Evolutionary conservation across 2,113 vertebrate species (phyloP), one percentile per base, ranked within the genome.

Genomic region (Catharus fuscescens): DNA sequence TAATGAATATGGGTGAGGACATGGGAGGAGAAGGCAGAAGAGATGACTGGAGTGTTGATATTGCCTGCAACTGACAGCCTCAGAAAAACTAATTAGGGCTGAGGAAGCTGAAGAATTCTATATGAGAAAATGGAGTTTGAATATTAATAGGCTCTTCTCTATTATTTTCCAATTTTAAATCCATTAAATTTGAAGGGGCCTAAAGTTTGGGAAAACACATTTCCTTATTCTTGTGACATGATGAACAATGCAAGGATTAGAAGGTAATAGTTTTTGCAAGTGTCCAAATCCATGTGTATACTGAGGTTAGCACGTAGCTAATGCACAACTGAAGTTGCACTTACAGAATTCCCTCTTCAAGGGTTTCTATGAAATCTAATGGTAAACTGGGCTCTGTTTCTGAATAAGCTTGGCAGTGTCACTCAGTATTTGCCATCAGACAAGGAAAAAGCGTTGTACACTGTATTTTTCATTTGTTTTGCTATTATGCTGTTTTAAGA

Each of bases 381-480:
- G 4, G 60, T 52, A 54, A 72, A 40, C 45, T 6, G 6, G 42
- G 38, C 36, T 87, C 56, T 77, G 6, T 62, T 94, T 81, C 80
- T 85, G 32, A 19, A 60, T 78, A 69, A 78, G 31, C 60, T 77
- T 87, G 72, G 80, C 76, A 65, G 34, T 61, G 34, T 91, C 77
- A 61, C 44, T 85, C 59, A 67, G 52, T 60, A 94, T 95, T 95
- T 94, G 72, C 80, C 16, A 7, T 47, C 54, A 95, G 91, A 85
- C 72, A 62, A 82, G 48, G 79, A 77, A 92, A 54, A 96, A 93
- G 77, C 29, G 5, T 90, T 87, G 74, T 84, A 92, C 21, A 9
- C 40, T 67, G 59, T 66, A 81, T 86, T 96, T 95, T 90, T 83
- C 82, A 95, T 96, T 96, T 93, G 90, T 73, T 94, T 95, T 96